These are phyloP conservation scores for Cyanistes caeruleus DNA, from an alignment of 2,113 vertebrate species.

Conservation along the genomic window DNA sequence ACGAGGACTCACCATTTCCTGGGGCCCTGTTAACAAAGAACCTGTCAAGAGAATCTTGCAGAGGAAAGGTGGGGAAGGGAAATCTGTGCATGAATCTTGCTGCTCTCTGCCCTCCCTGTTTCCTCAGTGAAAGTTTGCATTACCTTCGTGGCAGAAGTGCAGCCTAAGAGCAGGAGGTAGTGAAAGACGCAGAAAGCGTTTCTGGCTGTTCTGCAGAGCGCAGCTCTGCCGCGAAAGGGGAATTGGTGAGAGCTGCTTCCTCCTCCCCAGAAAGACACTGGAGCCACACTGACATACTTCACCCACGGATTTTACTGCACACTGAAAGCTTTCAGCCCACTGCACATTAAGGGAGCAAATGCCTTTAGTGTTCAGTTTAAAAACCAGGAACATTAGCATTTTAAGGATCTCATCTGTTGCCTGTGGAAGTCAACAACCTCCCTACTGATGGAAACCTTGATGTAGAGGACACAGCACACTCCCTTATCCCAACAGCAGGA, in stretches of 20 bases:
- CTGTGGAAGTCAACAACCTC: background rate
- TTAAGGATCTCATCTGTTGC: background rate
- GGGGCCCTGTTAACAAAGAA: background rate
- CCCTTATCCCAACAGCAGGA: background rate
- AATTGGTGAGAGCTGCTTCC: background rate
- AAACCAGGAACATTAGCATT: background rate
- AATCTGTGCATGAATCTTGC: background rate
- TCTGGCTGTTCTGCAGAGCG: background rate
- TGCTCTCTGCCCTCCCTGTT: background rate
- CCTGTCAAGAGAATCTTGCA: background rate
- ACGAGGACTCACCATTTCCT: fast-evolving
- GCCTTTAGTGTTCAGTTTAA: background rate
- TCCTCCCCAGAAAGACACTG: background rate
- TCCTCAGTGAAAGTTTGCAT: background rate
- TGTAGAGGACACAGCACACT: background rate
- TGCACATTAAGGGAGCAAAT: background rate
- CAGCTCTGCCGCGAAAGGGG: background rate
- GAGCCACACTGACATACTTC: background rate
- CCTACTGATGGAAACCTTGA: background rate
- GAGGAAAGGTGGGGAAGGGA: background rate
- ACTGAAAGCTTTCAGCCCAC: constrained; percentile 11
- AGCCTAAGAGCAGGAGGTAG: background rate
- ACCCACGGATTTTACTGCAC: background rate
- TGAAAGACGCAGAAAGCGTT: background rate
- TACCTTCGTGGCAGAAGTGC: background rate